Conservation (phyloP, 2,797 vertebrate species). For the Halcyon smyrnensis region DNA sequence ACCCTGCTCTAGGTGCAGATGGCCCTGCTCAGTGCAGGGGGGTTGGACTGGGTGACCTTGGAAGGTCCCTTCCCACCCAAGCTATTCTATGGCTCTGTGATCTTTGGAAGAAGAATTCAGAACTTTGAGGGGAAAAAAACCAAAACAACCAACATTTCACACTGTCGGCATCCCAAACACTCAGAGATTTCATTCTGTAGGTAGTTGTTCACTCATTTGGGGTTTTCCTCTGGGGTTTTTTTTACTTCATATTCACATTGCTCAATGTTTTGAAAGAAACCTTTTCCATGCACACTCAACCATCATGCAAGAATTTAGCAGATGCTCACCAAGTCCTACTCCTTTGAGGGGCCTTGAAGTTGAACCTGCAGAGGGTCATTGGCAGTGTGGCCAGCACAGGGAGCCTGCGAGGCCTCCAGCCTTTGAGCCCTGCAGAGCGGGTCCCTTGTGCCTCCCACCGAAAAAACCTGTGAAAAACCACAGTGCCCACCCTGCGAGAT, state of each 20-base stretch:
- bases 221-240: background rate
- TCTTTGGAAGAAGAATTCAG: background rate
- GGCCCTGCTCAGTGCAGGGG: too few relatives aligned
- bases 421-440: accelerated
- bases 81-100: too few relatives aligned
- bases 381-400: accelerated
- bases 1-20: too few relatives aligned
- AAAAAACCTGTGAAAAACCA: background rate
- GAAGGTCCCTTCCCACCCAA: too few relatives aligned
- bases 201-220: too few relatives aligned
- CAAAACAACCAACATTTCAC: background rate
- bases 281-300: accelerated
- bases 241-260: accelerated
- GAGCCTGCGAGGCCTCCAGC: accelerated
- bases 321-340: accelerated
- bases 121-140: background rate
- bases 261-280: background rate
- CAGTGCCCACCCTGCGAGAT: accelerated
- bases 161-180: background rate
- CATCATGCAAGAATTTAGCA: background rate
- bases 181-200: background rate
- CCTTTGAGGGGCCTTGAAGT: accelerated
- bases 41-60: too few relatives aligned
- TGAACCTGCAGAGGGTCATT: background rate
- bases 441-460: accelerated